Conservation (phyloP, 1,140 invertebrate genomes). For the Platorchestia sp. region DNA sequence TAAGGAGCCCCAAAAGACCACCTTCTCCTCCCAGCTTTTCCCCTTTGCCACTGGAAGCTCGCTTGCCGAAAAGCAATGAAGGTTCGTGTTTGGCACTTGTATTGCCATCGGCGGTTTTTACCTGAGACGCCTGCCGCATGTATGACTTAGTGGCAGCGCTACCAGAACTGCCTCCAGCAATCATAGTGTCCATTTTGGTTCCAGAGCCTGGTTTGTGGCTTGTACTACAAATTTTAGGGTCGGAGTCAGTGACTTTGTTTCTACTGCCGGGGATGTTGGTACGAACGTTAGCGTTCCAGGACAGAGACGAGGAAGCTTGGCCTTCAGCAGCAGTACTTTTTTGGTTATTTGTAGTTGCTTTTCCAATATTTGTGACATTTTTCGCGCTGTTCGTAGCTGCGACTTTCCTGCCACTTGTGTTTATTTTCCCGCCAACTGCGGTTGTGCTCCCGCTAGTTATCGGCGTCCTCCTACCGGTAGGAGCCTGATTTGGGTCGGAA, state of each 20-base stretch:
- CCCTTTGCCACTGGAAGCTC: not conserved
- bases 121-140: not conserved
- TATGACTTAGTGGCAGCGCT: not conserved
- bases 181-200: not conserved
- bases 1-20: conserved; percentile 11
- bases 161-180: not conserved
- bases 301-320: not conserved
- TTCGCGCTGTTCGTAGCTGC: too few species aligned
- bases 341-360: not conserved
- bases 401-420: not conserved
- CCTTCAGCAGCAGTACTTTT: too few species aligned
- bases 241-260: not conserved
- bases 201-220: not conserved
- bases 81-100: not conserved
- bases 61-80: not conserved
- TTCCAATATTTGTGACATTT: too few species aligned
- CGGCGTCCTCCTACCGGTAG: not conserved
- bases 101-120: not conserved
- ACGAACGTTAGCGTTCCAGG: not conserved
- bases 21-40: not conserved
- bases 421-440: not conserved
- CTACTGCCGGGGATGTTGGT: not conserved
- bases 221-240: not conserved
- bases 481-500: not conserved
- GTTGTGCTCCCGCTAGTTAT: not conserved